Conservation (phyloP, 1,140 invertebrate species). For the Penaeus vannamei region DNA sequence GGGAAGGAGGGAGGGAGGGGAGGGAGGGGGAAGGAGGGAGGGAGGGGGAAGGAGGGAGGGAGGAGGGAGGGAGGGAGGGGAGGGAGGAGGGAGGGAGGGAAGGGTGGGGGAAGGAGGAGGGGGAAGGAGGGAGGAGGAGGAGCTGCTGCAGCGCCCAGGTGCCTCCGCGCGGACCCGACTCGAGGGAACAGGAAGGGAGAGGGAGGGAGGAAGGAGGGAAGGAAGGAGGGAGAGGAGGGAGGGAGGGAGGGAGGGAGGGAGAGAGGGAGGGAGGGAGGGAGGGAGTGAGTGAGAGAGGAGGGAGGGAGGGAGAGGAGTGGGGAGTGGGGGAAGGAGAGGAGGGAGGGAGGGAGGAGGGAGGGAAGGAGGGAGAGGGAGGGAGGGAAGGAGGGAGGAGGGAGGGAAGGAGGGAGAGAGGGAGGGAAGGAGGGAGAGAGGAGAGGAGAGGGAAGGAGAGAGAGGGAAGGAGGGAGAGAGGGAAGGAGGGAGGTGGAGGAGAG, state of each 20-base stretch:
- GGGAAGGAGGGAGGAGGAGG: too few relatives aligned
- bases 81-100: neutral
- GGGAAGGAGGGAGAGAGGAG: slow-evolving; percentile 44
- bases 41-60: slow-evolving; percentile 45
- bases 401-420: slow-evolving; percentile 37
- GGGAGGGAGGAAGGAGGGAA: neutral
- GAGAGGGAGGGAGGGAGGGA: slow-evolving; percentile 31
- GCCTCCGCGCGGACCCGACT: too few relatives aligned
- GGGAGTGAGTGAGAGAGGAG: slow-evolving; percentile 34
- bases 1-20: slow-evolving; percentile 40
- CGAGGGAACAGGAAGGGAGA: neutral
- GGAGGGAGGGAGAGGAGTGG: slow-evolving; percentile 12
- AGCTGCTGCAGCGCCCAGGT: too few relatives aligned
- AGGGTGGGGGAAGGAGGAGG: too few relatives aligned
- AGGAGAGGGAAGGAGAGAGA: slow-evolving; percentile 31
- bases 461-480: neutral
- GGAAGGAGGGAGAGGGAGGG: neutral
- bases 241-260: slow-evolving; percentile 36
- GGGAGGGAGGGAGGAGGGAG: too few relatives aligned
- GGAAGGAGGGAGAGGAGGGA: too few relatives aligned
- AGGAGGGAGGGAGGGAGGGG: slow-evolving; percentile 32
- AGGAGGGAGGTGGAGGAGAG: too few relatives aligned
- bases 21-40: slow-evolving; percentile 43
- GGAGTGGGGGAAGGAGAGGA: neutral
- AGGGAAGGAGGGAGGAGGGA: slow-evolving; percentile 30